These are phyloP conservation scores for Leptinotarsa haldemani DNA, from an alignment of 2,888 invertebrate genomes.

Conservation along the genomic window DNA sequence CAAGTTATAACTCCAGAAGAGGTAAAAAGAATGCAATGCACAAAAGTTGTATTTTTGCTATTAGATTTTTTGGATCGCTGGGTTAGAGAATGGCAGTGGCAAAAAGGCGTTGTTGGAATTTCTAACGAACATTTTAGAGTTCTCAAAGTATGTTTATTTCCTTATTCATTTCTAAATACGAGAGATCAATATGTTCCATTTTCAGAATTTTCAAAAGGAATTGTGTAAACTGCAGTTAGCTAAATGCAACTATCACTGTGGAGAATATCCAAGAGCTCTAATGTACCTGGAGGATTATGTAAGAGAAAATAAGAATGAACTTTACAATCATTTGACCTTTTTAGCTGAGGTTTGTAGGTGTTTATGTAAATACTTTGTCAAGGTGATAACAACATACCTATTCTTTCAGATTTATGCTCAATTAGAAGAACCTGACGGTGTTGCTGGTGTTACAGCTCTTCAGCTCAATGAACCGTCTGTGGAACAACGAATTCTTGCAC, in stretches of 20 bases:
- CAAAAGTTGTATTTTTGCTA: slow-evolving; percentile 78
- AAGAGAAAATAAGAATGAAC: slow-evolving; percentile 68
- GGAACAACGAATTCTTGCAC: slow-evolving; percentile 84
- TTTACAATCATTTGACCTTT: slow-evolving; percentile 74
- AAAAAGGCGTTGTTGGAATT: slow-evolving; percentile 51
- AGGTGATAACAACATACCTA: not conserved
- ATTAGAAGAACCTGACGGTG: slow-evolving; percentile 91
- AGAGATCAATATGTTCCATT: not conserved
- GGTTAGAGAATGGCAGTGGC: slow-evolving; percentile 74
- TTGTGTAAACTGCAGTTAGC: slow-evolving; percentile 77
- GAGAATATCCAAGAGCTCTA: slow-evolving; percentile 79
- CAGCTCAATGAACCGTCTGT: slow-evolving; percentile 81
- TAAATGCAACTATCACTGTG: slow-evolving; percentile 79
- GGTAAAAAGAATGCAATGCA: slow-evolving; percentile 69
- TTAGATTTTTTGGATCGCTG: slow-evolving; percentile 83
- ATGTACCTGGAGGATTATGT: slow-evolving; percentile 82
- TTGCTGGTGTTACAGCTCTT: slow-evolving; percentile 82
- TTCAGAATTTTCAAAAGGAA: slow-evolving; percentile 43
- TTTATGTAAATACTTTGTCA: not conserved
- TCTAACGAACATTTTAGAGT: slow-evolving; percentile 56
- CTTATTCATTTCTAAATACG: not conserved
- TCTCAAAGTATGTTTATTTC: slow-evolving; percentile 28
- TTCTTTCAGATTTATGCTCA: slow-evolving; percentile 80
- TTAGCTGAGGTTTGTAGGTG: slow-evolving; percentile 67
- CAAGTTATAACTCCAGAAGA: slow-evolving; percentile 51